Conservation (phyloP, 2,113 vertebrate species). For the Callocephalon fimbriatum region DNA sequence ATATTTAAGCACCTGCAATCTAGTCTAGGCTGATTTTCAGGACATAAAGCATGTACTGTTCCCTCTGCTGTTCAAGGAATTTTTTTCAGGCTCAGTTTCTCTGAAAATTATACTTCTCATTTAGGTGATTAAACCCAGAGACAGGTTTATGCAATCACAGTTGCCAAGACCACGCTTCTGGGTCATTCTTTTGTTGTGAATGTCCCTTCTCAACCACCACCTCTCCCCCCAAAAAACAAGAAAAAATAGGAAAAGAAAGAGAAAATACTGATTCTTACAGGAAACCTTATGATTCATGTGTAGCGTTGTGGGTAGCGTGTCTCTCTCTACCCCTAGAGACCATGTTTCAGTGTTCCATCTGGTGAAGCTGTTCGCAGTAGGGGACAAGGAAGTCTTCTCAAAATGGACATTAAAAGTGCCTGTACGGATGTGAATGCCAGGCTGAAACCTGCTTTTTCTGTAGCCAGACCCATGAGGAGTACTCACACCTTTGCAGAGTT, state of each 20-base stretch:
- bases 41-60: constrained; percentile 2
- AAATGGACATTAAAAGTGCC: neutral
- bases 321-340: neutral
- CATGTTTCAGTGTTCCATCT: neutral
- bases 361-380: neutral
- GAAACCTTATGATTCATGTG: neutral
- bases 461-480: neutral
- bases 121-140: neutral
- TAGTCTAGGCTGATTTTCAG: constrained; percentile 15
- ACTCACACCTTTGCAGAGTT: neutral
- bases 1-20: constrained; percentile 25
- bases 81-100: neutral
- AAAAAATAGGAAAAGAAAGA: neutral
- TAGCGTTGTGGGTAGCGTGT: rapidly evolving
- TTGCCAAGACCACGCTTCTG: neutral
- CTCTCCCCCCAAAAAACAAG: neutral
- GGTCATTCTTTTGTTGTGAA: neutral
- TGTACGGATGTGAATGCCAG: neutral
- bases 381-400: neutral
- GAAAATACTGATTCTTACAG: neutral
- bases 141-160: neutral
- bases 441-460: neutral
- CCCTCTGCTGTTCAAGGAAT: constrained; percentile 18
- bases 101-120: constrained; percentile 7
- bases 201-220: neutral